phyloP scores from a whole-genome alignment of 2,113 vertebrate species.

The Quiscalus mexicanus region DNA sequence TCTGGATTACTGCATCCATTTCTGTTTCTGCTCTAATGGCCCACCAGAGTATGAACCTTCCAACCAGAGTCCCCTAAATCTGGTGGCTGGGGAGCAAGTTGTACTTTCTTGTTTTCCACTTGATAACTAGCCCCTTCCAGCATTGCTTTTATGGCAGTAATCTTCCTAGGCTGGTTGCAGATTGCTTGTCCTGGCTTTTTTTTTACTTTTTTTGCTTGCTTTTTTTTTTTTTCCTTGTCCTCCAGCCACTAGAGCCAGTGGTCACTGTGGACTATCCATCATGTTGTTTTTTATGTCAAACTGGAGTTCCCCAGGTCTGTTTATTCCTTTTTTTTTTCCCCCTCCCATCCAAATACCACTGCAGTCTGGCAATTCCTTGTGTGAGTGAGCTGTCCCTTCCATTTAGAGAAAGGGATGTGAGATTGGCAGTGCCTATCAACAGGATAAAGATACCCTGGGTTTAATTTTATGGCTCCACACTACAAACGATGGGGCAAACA shows the following conservation, averaged over 20 bases:
- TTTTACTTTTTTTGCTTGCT: not conserved
- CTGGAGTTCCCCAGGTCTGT: constrained; percentile 12
- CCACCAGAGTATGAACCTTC: constrained; percentile 69
- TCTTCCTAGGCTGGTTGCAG: constrained; percentile 75
- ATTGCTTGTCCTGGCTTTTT: constrained; percentile 57
- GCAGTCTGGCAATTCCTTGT: not conserved
- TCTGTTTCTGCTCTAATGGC: constrained; percentile 70
- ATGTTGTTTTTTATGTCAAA: constrained; percentile 49
- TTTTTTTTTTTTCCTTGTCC: constrained; percentile 8
- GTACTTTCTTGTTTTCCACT: constrained; percentile 75
- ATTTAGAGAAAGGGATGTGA: not conserved
- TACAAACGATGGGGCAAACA: not conserved
- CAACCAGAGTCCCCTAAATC: constrained; percentile 74
- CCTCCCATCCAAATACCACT: not conserved
- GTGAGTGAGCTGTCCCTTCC: not conserved
- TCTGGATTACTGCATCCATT: constrained; percentile 79
- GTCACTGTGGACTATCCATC: constrained; percentile 56
- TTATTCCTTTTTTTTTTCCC: not conserved
- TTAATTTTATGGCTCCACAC: not conserved
- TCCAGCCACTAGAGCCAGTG: constrained; percentile 46
- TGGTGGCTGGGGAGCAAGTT: constrained; percentile 64
- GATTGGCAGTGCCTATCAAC: not conserved
- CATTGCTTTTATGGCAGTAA: constrained; percentile 76
- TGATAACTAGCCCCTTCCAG: constrained; percentile 77
- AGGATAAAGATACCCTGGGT: not conserved